Evolutionary conservation across 2,113 vertebrate species (phyloP).

Genomic region (pig (Sus scrofa)): T2T-Sscrofa CM000829.6:47654001-47654500

Average conservation of each 20-base stretch:
- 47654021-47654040: neutral
- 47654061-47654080: neutral
- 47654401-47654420: neutral
- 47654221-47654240: neutral
- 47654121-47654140: neutral
- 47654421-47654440: neutral
- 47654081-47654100: neutral
- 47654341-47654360: neutral
- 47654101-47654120: neutral
- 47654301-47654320: neutral
- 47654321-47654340: neutral
- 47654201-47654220: neutral
- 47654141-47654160: neutral
- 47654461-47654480: neutral
- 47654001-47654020: neutral
- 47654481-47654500: neutral
- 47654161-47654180: neutral
- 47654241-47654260: neutral
- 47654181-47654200: neutral
- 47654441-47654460: neutral
- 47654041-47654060: neutral
- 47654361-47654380: neutral
- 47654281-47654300: neutral
- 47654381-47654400: neutral
- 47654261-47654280: neutral